Evolutionary conservation across 2,113 vertebrate genomes (phyloP).

Genomic region (Cottus gobio): DNA sequence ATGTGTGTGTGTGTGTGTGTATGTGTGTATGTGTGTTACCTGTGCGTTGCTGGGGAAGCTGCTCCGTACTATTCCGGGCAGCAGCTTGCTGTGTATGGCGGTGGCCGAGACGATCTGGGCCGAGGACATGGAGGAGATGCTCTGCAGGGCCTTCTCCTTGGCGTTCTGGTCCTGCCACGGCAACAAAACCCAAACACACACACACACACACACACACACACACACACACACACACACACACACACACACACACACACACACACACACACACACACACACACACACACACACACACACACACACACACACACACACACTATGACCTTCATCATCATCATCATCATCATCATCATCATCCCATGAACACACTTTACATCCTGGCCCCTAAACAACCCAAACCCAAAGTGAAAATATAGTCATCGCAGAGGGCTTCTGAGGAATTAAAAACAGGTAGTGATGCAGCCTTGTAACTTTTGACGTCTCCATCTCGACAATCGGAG

Average conservation of each 20-base stretch:
- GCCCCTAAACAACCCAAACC: not conserved
- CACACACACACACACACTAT: slow-evolving; percentile 25
- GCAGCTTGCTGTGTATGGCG: slow-evolving; percentile 98
- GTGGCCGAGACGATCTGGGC: slow-evolving; percentile 99
- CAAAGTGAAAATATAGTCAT: not conserved
- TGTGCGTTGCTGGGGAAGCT: slow-evolving; percentile 92
- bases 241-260: slow-evolving; percentile 33
- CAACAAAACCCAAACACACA: slow-evolving; percentile 68
- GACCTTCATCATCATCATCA: slow-evolving; percentile 50
- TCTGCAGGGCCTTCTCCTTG: slow-evolving; percentile 98
- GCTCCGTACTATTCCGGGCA: slow-evolving; percentile 94
- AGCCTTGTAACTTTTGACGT: not conserved
- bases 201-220: slow-evolving; percentile 28
- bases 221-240: slow-evolving; percentile 36
- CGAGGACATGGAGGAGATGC: slow-evolving; percentile 99
- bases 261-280: slow-evolving; percentile 43
- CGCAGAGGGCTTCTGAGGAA: not conserved
- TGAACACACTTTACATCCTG: not conserved
- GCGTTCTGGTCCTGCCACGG: slow-evolving; percentile 94
- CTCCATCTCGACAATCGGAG: not conserved
- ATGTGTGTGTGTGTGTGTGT: slow-evolving; percentile 26
- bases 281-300: slow-evolving; percentile 41
- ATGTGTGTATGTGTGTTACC: slow-evolving; percentile 77
- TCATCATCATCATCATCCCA: slow-evolving; percentile 37
- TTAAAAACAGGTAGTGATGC: not conserved